phyloP scores from a whole-genome alignment of 2,113 vertebrate genomes.

The Crocuta crocuta region DNA sequence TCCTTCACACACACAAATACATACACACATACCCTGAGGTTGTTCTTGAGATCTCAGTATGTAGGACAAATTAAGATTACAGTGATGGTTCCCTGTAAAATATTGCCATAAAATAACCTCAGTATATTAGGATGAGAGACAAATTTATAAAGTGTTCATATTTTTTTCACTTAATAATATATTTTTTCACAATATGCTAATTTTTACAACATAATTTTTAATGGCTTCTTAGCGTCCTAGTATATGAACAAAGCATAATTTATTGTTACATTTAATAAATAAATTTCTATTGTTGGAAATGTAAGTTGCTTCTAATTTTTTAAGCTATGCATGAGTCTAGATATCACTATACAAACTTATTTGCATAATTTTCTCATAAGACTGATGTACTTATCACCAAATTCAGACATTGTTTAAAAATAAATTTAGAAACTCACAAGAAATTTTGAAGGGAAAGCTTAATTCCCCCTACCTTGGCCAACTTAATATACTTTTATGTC shows the following conservation, averaged over 20 bases:
- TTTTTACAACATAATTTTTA: slow-evolving; percentile 1
- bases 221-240: not conserved
- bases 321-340: not conserved
- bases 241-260: not conserved
- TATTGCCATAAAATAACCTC: not conserved
- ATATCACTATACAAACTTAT: not conserved
- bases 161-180: not conserved
- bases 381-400: not conserved
- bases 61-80: not conserved
- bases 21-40: not conserved
- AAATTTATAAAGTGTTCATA: not conserved
- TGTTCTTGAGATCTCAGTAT: not conserved
- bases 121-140: not conserved
- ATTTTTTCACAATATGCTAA: not conserved
- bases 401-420: not conserved
- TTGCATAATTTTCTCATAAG: not conserved
- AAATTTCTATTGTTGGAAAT: not conserved
- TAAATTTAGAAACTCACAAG: not conserved
- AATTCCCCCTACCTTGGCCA: not conserved
- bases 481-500: not conserved
- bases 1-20: not conserved
- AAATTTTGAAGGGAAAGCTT: not conserved
- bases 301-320: not conserved
- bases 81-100: not conserved
- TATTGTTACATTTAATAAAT: not conserved